phyloP scores from a whole-genome alignment of 2,888 invertebrate species.

The Bombylius major region DNA sequence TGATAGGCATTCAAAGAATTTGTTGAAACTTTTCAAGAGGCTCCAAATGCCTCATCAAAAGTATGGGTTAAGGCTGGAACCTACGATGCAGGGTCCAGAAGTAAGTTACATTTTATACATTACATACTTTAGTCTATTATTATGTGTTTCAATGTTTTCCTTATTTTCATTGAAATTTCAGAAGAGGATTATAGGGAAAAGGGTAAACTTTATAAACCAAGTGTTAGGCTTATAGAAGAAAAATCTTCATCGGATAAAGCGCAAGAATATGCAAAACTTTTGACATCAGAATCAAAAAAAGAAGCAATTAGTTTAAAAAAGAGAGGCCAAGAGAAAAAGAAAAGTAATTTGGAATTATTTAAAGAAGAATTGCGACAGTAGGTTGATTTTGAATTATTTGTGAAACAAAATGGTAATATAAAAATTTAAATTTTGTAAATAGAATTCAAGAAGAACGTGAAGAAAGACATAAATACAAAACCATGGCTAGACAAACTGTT shows the following conservation, averaged over 20 bases:
- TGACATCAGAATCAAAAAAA: slow-evolving; percentile 50
- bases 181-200: slow-evolving; percentile 82
- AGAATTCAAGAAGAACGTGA: slow-evolving; percentile 97
- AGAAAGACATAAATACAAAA: slow-evolving; percentile 86
- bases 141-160: background rate
- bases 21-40: slow-evolving; percentile 91
- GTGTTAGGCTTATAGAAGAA: slow-evolving; percentile 57
- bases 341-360: slow-evolving; percentile 93
- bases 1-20: slow-evolving; percentile 87
- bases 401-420: background rate
- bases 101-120: slow-evolving; percentile 35
- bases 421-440: background rate
- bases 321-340: slow-evolving; percentile 74
- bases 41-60: slow-evolving; percentile 65
- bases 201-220: slow-evolving; percentile 86
- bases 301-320: slow-evolving; percentile 49
- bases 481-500: slow-evolving; percentile 33
- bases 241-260: slow-evolving; percentile 52
- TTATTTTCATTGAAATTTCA: slow-evolving; percentile 25
- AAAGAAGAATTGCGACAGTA: slow-evolving; percentile 95
- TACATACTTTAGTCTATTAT: too few species aligned
- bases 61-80: slow-evolving; percentile 98
- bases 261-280: slow-evolving; percentile 52
- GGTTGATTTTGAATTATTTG: slow-evolving; percentile 26
- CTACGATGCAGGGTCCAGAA: slow-evolving; percentile 87